A percentile compares a stretch with the other conserved stretches of the same genome.
Evolutionary conservation across 2,888 invertebrate species (phyloP).

Genomic region (Drosophila pseudotalamancana): DNA sequence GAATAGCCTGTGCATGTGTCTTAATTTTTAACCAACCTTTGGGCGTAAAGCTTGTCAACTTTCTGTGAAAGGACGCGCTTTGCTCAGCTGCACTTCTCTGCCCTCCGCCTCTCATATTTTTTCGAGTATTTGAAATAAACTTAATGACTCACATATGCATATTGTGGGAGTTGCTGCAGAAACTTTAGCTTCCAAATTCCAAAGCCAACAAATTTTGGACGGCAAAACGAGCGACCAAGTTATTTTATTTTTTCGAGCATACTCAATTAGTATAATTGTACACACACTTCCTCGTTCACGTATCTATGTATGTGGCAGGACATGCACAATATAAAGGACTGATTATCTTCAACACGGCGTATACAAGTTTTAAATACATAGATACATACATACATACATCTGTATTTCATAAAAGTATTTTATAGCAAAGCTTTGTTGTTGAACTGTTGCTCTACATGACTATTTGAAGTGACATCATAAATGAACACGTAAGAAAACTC

Average conservation of each 20-base stretch:
- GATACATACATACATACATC: too few species aligned
- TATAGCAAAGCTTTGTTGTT: too few species aligned
- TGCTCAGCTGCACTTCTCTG: not conserved
- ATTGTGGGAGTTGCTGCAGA: not conserved
- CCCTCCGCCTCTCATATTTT: not conserved
- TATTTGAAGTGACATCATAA: too few species aligned
- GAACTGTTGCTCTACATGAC: too few species aligned
- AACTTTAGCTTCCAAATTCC: not conserved
- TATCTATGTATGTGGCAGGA: too few species aligned
- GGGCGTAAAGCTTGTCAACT: too few species aligned
- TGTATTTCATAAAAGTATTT: too few species aligned
- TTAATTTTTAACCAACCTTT: conserved; percentile 63
- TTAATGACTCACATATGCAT: conserved; percentile 2
- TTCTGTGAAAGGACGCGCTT: too few species aligned
- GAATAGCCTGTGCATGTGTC: conserved; percentile 52
- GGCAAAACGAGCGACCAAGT: not conserved
- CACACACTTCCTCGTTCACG: not conserved
- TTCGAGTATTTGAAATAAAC: not conserved
- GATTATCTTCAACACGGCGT: too few species aligned
- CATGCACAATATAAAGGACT: too few species aligned
- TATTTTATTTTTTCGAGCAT: conserved; percentile 6
- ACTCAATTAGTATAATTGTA: conserved; percentile 2
- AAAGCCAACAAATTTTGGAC: conserved; percentile 5
- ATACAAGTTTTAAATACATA: too few species aligned
- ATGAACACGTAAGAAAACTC: too few species aligned